These are phyloP conservation scores for Cephus nigrinus DNA, from an alignment of 2,888 invertebrate species.

Conservation along the genomic window DNA sequence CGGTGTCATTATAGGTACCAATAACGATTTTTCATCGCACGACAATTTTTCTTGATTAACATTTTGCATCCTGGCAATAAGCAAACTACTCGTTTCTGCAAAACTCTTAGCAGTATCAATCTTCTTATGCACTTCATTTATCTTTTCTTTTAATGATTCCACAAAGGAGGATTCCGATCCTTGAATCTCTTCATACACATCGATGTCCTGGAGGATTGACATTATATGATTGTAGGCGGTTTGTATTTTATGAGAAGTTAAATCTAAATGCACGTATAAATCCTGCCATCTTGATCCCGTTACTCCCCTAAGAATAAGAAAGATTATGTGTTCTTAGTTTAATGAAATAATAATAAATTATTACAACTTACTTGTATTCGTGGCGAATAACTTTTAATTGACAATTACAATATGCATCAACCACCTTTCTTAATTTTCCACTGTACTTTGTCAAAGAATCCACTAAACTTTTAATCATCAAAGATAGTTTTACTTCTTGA, in stretches of 20 bases:
- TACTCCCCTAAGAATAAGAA: conserved; percentile 33
- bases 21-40: neutral
- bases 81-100: conserved; percentile 50
- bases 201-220: conserved; percentile 50
- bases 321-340: no score
- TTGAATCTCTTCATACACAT: conserved; percentile 30
- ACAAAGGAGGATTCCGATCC: conserved; percentile 30
- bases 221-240: conserved; percentile 45
- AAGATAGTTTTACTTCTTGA: conserved; percentile 38
- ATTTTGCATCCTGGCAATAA: conserved; percentile 42
- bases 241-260: conserved; percentile 55
- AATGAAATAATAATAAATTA: no score
- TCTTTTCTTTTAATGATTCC: conserved; percentile 37
- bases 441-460: conserved; percentile 33
- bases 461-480: conserved; percentile 36
- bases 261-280: conserved; percentile 53
- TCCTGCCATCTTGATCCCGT: conserved; percentile 53
- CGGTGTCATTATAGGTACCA: neutral
- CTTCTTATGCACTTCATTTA: conserved; percentile 48
- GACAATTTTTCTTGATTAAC: neutral
- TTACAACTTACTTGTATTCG: conserved; percentile 36
- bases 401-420: conserved; percentile 42
- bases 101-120: conserved; percentile 55
- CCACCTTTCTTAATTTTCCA: conserved; percentile 33
- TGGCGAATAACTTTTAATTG: conserved; percentile 36